Conservation (phyloP, 2,113 vertebrate genomes). For the Stigmatopora nigra region DNA sequence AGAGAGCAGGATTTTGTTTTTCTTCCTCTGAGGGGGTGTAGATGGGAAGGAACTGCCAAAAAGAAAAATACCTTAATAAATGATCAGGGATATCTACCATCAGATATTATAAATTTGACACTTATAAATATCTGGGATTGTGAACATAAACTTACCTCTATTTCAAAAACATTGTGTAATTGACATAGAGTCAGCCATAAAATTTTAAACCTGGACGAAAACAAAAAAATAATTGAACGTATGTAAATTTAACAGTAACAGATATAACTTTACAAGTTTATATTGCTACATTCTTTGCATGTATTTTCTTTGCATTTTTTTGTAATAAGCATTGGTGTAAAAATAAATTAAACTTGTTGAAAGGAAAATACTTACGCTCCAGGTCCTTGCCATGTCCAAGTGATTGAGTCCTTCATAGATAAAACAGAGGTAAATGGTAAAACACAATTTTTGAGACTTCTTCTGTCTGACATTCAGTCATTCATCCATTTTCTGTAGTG, state of each 20-base stretch:
- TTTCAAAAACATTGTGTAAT: constrained; percentile 86
- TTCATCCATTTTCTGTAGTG: too few species aligned
- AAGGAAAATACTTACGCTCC: constrained; percentile 77
- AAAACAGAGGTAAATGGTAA: background rate
- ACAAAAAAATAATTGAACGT: background rate
- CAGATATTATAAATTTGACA: background rate
- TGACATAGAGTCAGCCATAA: constrained; percentile 96
- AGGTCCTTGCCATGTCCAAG: constrained; percentile 96
- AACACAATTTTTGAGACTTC: background rate
- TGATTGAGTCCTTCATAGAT: constrained; percentile 82
- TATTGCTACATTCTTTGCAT: background rate
- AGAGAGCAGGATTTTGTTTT: constrained; percentile 82
- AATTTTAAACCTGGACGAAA: constrained; percentile 80
- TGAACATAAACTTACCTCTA: constrained; percentile 76
- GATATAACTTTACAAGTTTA: background rate
- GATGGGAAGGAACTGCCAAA: constrained; percentile 83
- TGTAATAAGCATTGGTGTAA: background rate
- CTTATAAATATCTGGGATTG: background rate
- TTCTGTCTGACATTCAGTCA: too few species aligned
- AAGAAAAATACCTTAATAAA: background rate
- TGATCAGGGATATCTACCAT: background rate
- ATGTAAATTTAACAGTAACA: too few species aligned
- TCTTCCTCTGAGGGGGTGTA: constrained; percentile 92
- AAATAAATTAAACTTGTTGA: background rate
- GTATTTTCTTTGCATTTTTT: background rate